These are phyloP conservation scores for Achroia grisella DNA, from an alignment of 1,140 invertebrate species.

Conservation along the genomic window DNA sequence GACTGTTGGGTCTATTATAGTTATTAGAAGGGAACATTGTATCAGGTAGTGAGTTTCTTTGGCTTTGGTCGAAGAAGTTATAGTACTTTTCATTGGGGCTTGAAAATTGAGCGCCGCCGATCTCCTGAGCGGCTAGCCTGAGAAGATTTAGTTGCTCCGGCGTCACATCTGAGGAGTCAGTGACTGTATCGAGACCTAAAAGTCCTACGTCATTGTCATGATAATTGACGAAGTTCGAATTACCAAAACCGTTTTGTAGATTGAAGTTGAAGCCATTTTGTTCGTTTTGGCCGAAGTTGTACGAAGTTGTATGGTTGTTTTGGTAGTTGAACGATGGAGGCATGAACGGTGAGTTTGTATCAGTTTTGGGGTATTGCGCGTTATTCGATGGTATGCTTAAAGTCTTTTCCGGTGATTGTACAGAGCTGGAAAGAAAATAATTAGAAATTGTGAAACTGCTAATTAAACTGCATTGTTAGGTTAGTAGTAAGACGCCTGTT, in stretches of 20 bases:
- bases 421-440: constrained; percentile 30
- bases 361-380: constrained; percentile 40
- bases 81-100: constrained; percentile 56
- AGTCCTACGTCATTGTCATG: constrained; percentile 40
- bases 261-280: constrained; percentile 48
- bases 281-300: constrained; percentile 37
- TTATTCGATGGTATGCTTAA: constrained; percentile 29
- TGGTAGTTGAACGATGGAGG: constrained; percentile 40
- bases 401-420: constrained; percentile 51
- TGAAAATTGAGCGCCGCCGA: constrained; percentile 60
- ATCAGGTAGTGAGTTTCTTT: constrained; percentile 61
- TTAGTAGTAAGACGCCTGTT: too few species aligned
- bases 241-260: constrained; percentile 41
- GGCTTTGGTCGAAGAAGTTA: constrained; percentile 62
- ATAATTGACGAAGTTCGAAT: constrained; percentile 50
- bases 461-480: too few species aligned
- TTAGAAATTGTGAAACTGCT: too few species aligned
- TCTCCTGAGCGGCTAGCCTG: constrained; percentile 63
- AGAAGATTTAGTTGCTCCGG: constrained; percentile 64
- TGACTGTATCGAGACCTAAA: constrained; percentile 38
- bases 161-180: constrained; percentile 37
- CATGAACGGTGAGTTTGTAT: constrained; percentile 35
- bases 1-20: constrained; percentile 51
- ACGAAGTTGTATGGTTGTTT: constrained; percentile 40
- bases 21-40: constrained; percentile 40